A percentile compares a stretch with the other conserved stretches of the same genome.
Evolutionary conservation across 1,140 invertebrate species (phyloP).

Genomic region (Armadillidium nasatum): DNA sequence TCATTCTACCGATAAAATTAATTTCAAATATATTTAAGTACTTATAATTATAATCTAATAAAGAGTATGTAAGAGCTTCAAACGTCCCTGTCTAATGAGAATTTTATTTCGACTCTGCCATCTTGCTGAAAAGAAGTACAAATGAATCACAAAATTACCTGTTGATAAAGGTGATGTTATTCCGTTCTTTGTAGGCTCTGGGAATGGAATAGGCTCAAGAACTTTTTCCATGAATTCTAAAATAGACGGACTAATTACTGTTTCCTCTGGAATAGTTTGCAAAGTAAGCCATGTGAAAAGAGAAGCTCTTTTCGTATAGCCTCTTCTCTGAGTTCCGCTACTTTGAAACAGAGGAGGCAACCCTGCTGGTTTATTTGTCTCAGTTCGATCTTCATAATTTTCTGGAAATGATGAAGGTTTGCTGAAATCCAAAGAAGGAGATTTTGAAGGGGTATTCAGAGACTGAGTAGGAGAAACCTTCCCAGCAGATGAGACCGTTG

Average conservation of each 20-base stretch:
- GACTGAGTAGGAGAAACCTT: not conserved
- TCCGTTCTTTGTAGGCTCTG: slow-evolving; percentile 39
- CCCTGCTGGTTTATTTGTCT: not conserved
- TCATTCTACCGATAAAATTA: too few relatives aligned
- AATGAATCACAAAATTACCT: not conserved
- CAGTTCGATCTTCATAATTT: not conserved
- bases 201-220: slow-evolving; percentile 79
- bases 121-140: too few relatives aligned
- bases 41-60: too few relatives aligned
- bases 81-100: too few relatives aligned
- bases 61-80: too few relatives aligned
- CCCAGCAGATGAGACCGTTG: not conserved
- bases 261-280: slow-evolving; percentile 92
- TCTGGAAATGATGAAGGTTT: not conserved
- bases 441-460: not conserved
- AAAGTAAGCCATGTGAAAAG: slow-evolving; percentile 93
- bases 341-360: not conserved
- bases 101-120: too few relatives aligned
- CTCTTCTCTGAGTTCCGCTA: slow-evolving; percentile 17
- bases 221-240: slow-evolving; percentile 92
- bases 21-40: too few relatives aligned
- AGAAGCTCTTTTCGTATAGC: slow-evolving; percentile 75
- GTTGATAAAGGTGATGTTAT: not conserved
- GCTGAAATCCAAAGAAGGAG: not conserved
- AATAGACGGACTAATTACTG: slow-evolving; percentile 89